A percentile compares a stretch with the other conserved stretches of the same genome.
These are phyloP conservation scores for Torymus texanus DNA, from an alignment of 2,888 invertebrate species.

Conservation along the genomic window DNA sequence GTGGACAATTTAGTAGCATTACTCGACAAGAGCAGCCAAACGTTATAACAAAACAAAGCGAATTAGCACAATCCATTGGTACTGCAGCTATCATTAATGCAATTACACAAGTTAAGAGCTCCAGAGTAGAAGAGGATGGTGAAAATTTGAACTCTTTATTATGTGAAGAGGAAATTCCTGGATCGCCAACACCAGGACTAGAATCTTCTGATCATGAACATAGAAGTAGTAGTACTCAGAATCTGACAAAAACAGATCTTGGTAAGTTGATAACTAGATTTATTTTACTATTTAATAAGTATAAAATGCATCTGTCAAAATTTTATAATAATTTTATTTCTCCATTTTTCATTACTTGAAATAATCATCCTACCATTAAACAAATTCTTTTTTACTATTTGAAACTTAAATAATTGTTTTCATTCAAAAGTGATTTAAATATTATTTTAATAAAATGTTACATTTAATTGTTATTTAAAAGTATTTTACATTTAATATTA, in stretches of 20 bases:
- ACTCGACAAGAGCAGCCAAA: conserved; percentile 16
- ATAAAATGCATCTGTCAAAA: too few species aligned
- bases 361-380: too few species aligned
- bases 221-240: conserved; percentile 54
- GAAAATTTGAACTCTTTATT: conserved; percentile 85
- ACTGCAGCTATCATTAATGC: background rate
- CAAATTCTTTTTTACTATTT: too few species aligned
- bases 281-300: too few species aligned
- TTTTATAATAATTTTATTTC: too few species aligned
- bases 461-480: too few species aligned
- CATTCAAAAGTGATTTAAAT: too few species aligned
- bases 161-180: conserved; percentile 93
- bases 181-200: conserved; percentile 86
- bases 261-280: conserved; percentile 30
- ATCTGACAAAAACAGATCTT: conserved; percentile 45
- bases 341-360: too few species aligned
- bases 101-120: conserved; percentile 42
- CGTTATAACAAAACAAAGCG: background rate
- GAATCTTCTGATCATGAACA: conserved; percentile 67
- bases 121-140: conserved; percentile 75
- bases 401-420: too few species aligned
- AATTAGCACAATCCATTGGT: conserved; percentile 23
- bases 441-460: too few species aligned
- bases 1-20: conserved; percentile 24
- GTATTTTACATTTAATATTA: too few species aligned